phyloP scores from a whole-genome alignment of 2,113 vertebrate species.

The Tachycineta bicolor region DNA sequence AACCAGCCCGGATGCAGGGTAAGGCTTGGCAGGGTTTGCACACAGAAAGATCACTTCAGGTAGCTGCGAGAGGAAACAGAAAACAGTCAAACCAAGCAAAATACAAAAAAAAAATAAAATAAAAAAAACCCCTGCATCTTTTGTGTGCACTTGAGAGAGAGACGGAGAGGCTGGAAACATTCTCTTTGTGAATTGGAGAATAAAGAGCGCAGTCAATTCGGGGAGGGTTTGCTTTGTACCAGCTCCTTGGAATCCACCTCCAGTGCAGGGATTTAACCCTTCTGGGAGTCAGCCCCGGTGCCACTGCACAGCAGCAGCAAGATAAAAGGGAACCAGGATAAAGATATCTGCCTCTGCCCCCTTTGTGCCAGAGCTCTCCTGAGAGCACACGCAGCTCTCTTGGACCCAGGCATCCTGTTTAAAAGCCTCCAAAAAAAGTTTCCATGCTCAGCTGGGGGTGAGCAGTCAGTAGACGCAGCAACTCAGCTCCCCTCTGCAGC shows the following conservation, averaged over 20 bases:
- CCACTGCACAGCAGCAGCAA: not conserved
- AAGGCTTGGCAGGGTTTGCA: not conserved
- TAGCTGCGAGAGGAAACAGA: not conserved
- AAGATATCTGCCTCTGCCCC: fast-evolving
- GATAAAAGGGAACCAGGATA: fast-evolving
- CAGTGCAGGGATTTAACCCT: not conserved
- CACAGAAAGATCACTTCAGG: not conserved
- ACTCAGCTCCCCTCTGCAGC: fast-evolving
- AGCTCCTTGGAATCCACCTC: not conserved
- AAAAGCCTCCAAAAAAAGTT: not conserved
- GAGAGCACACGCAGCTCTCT: not conserved
- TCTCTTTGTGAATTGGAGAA: not conserved
- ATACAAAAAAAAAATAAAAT: not conserved
- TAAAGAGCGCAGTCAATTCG: not conserved
- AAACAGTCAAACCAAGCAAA: not conserved
- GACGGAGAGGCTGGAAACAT: not conserved
- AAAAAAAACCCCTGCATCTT: too few species aligned
- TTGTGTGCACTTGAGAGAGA: too few species aligned
- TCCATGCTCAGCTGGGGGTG: fast-evolving
- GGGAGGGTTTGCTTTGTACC: not conserved
- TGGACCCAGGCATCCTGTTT: too few species aligned
- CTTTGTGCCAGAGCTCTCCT: not conserved
- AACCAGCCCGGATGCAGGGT: not conserved
- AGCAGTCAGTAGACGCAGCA: fast-evolving
- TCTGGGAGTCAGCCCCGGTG: not conserved